These are phyloP conservation scores for Eidolon dupreanum DNA, from an alignment of 2,797 vertebrate genomes.

Conservation along the genomic window DNA sequence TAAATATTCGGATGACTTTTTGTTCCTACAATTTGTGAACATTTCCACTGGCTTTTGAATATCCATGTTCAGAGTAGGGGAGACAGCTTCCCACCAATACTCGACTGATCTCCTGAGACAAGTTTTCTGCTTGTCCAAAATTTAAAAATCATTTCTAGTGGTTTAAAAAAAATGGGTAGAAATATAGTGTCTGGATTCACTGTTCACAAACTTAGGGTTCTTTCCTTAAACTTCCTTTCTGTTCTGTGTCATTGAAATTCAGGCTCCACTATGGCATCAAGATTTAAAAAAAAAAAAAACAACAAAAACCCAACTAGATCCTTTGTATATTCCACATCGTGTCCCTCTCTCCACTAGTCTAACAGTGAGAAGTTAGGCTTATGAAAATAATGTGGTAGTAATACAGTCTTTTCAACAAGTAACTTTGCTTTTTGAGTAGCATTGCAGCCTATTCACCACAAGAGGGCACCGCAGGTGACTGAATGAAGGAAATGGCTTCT, in stretches of 20 bases:
- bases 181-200: not conserved
- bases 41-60: not conserved
- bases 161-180: not conserved
- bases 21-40: not conserved
- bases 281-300: not conserved
- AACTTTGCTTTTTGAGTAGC: constrained; percentile 2
- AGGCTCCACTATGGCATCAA: not conserved
- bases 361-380: not conserved
- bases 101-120: not conserved
- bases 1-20: not conserved
- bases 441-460: constrained; percentile 35
- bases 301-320: not conserved
- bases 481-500: not conserved
- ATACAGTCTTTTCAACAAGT: not conserved
- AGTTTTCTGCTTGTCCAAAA: not conserved
- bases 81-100: not conserved
- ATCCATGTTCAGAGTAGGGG: not conserved
- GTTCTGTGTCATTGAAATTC: constrained; percentile 4
- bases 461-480: constrained; percentile 65
- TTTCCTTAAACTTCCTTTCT: not conserved
- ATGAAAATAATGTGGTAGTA: not conserved
- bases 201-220: not conserved
- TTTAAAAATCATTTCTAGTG: not conserved
- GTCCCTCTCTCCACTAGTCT: not conserved
- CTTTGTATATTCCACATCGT: not conserved